Conservation (phyloP, 2,888 invertebrate genomes). For the Tromatobia lineatoria region DNA sequence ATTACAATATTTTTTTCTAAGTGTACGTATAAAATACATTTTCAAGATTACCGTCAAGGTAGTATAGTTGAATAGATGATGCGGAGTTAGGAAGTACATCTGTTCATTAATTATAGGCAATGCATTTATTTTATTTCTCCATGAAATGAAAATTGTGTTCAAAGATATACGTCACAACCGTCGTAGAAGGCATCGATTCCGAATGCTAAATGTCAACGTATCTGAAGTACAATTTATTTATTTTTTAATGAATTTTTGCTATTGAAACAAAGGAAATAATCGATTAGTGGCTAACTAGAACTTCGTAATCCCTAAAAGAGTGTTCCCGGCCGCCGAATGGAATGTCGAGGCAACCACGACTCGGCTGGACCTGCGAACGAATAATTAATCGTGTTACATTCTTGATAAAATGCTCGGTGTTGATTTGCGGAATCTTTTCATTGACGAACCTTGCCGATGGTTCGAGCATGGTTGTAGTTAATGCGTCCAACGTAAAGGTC, state of each 20-base stretch:
- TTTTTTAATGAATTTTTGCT: not conserved
- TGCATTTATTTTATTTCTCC: not conserved
- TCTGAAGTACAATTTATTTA: not conserved
- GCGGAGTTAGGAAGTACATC: too few relatives aligned
- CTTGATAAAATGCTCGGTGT: too few relatives aligned
- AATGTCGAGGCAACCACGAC: slow-evolving; percentile 84
- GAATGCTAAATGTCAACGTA: not conserved
- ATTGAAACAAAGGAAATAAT: not conserved
- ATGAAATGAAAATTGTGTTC: slow-evolving; percentile 2
- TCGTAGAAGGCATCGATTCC: not conserved
- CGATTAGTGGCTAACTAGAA: slow-evolving; percentile 87
- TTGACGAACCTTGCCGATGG: slow-evolving; percentile 89
- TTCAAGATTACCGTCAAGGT: too few relatives aligned
- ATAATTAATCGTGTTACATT: slow-evolving; percentile 11
- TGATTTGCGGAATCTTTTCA: slow-evolving; percentile 10
- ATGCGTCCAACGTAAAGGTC: slow-evolving; percentile 90
- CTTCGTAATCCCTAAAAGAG: slow-evolving; percentile 89
- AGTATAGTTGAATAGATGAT: too few relatives aligned
- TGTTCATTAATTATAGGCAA: not conserved
- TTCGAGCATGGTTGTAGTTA: slow-evolving; percentile 89
- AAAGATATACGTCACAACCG: not conserved
- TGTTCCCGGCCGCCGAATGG: slow-evolving; percentile 89
- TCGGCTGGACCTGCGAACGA: slow-evolving; percentile 81
- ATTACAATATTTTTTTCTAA: too few relatives aligned
- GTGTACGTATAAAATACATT: too few relatives aligned